Evolutionary conservation across 1,140 invertebrate species (phyloP).

Genomic region (Drosophila busckii): DNA sequence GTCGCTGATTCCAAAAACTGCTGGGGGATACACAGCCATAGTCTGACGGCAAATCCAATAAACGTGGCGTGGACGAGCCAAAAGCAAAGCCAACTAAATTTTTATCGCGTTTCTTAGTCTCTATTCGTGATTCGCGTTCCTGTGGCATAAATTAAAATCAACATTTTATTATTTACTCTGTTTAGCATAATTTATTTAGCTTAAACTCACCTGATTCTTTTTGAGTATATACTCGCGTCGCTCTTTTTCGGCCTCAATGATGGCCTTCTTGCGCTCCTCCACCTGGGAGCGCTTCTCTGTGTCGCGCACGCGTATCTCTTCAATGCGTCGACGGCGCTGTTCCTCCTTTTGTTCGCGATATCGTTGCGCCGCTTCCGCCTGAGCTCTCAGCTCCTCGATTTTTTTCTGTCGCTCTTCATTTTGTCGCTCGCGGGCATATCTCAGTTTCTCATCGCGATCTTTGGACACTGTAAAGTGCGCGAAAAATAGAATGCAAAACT

Average conservation of each 20-base stretch:
- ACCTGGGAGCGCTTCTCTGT: slow-evolving; percentile 87
- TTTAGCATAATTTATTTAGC: slow-evolving; percentile 1
- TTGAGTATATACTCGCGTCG: slow-evolving; percentile 90
- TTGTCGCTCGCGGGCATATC: slow-evolving; percentile 87
- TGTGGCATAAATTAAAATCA: background rate
- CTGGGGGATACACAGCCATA: slow-evolving; percentile 80
- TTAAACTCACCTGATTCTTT: slow-evolving; percentile 83
- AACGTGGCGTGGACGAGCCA: slow-evolving; percentile 92
- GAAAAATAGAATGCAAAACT: background rate
- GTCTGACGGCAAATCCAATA: slow-evolving; percentile 88
- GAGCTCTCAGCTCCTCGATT: slow-evolving; percentile 90
- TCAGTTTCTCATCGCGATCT: slow-evolving; percentile 82
- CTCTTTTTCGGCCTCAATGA: slow-evolving; percentile 91
- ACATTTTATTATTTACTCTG: background rate
- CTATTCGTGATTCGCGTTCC: slow-evolving; percentile 90
- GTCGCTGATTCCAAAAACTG: slow-evolving; percentile 89
- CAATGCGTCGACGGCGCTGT: slow-evolving; percentile 87
- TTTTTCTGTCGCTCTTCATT: slow-evolving; percentile 91
- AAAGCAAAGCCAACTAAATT: slow-evolving; percentile 88
- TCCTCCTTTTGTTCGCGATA: slow-evolving; percentile 93
- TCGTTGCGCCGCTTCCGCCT: slow-evolving; percentile 90
- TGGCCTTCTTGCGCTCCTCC: slow-evolving; percentile 91
- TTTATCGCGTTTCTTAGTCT: slow-evolving; percentile 85
- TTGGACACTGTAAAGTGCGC: slow-evolving; percentile 53
- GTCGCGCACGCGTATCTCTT: slow-evolving; percentile 88